Evolutionary conservation across 2,888 invertebrate species (phyloP), one percentile per base, ranked within the genome.

Genomic region (Drosophila lacicola): DNA sequence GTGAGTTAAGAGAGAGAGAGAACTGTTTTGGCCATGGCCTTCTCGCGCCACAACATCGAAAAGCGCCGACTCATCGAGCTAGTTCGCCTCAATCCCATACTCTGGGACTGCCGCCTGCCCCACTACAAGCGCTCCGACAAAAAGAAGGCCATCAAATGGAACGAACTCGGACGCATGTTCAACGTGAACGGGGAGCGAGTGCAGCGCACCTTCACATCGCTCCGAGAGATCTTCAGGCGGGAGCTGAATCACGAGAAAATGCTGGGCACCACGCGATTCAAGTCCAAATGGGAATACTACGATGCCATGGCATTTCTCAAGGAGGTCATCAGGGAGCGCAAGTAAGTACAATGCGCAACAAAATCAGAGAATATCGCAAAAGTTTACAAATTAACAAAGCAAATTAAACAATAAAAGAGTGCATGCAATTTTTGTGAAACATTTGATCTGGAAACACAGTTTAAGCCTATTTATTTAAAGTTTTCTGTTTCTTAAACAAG

Each of bases 81-180:
- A 82, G 91, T 91, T 47, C 92, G 91, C 49, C 49, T 81, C 45
- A 91, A 91, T 82, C 91, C 91, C 14, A 92, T 91, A 44, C 75
- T 91, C 2, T 91, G 91, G 91, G 91, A 91, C 58, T 92, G 91
- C 42, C 91, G 91, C 3, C 69, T 91, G 81, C 92, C 92, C 1
- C 92, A 91, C 71, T 91, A 91, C 73, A 91, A 91, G 62, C 85
- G 91, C 54, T 92, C 91, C 37, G 91, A 91, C 67, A 92, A 92
- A 74, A 91, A 90, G 61, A 91, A 91, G 78, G 90, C 92, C 58
- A 74, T 91, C 29, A 91, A 92, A 69, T 91, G 91, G 91, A 91
- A 90, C 58, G 92, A 92, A 58, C 70, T 91, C 63, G 91, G 91
- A 0, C 89, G 91, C 19, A 78, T 90, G 13, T 91, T 91, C 68